phyloP scores from a whole-genome alignment of 2,797 vertebrate genomes.

The Aeoliscus strigatus region DNA sequence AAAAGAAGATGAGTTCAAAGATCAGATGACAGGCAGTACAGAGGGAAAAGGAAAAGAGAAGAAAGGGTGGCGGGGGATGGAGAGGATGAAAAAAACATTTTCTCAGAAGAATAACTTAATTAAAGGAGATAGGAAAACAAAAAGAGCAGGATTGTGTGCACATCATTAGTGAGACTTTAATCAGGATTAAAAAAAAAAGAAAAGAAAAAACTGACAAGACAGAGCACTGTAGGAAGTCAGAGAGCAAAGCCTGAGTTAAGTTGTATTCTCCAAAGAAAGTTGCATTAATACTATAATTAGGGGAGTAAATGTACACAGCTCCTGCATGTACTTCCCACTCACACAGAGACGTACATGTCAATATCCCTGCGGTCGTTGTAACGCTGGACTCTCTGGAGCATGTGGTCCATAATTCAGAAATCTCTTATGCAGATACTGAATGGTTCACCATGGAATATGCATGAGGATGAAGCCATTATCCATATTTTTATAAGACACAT shows the following conservation, averaged over 20 bases:
- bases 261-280: slow-evolving; percentile 18
- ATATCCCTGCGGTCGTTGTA: background rate
- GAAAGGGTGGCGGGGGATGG: slow-evolving; percentile 3
- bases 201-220: slow-evolving; percentile 5
- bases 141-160: background rate
- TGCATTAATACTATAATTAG: slow-evolving; percentile 19
- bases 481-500: slow-evolving; percentile 9
- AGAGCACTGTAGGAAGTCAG: background rate
- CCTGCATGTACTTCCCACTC: background rate
- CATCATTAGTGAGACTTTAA: slow-evolving; percentile 23
- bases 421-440: slow-evolving; percentile 6
- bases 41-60: background rate
- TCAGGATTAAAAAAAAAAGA: slow-evolving; percentile 14
- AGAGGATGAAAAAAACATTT: background rate
- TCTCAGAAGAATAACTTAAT: slow-evolving; percentile 22
- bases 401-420: slow-evolving; percentile 25
- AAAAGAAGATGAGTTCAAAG: slow-evolving; percentile 2
- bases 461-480: slow-evolving; percentile 17
- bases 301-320: background rate
- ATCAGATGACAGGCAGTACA: background rate
- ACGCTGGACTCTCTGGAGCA: background rate
- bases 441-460: slow-evolving; percentile 13
- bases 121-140: slow-evolving; percentile 22
- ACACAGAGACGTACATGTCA: slow-evolving; percentile 1
- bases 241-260: slow-evolving; percentile 28